A percentile compares a stretch with the other conserved stretches of the same genome.
phyloP scores from a whole-genome alignment of 2,888 invertebrate genomes.

The Drosophila phalerata region DNA sequence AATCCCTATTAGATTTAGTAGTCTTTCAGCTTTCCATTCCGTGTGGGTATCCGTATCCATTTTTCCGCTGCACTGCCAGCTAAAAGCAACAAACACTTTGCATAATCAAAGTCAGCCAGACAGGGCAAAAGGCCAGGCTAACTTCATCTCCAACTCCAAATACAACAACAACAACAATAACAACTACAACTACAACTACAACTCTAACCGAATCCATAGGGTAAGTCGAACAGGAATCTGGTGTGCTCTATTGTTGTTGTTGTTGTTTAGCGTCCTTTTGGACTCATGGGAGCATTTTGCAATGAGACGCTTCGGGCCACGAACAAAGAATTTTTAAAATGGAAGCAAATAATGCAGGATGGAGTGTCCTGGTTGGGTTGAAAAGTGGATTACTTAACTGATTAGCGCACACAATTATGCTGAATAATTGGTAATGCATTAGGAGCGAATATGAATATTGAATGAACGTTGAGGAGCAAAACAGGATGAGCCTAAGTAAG shows the following conservation, averaged over 20 bases:
- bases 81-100: conserved; percentile 41
- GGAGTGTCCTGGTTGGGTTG: conserved; percentile 9
- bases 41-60: conserved; percentile 11
- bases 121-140: conserved; percentile 15
- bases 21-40: conserved; percentile 21
- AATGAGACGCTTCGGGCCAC: conserved; percentile 29
- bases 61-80: conserved; percentile 25
- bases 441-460: conserved; percentile 39
- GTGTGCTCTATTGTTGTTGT: conserved; percentile 8
- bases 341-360: neutral
- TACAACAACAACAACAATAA: too few relatives aligned
- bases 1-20: conserved; percentile 49
- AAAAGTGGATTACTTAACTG: conserved; percentile 58
- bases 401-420: conserved; percentile 48
- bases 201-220: conserved; percentile 3
- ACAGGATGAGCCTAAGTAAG: neutral
- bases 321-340: conserved; percentile 26
- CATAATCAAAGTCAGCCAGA: conserved; percentile 50
- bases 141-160: conserved; percentile 13
- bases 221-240: conserved; percentile 17
- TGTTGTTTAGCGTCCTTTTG: conserved; percentile 16
- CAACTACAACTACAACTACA: conserved; percentile 11
- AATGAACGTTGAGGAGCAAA: conserved; percentile 6
- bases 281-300: conserved; percentile 41
- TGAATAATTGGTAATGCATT: conserved; percentile 52